These are phyloP conservation scores for Scaptomyza hsui DNA, from an alignment of 1,140 invertebrate species.

Conservation along the genomic window DNA sequence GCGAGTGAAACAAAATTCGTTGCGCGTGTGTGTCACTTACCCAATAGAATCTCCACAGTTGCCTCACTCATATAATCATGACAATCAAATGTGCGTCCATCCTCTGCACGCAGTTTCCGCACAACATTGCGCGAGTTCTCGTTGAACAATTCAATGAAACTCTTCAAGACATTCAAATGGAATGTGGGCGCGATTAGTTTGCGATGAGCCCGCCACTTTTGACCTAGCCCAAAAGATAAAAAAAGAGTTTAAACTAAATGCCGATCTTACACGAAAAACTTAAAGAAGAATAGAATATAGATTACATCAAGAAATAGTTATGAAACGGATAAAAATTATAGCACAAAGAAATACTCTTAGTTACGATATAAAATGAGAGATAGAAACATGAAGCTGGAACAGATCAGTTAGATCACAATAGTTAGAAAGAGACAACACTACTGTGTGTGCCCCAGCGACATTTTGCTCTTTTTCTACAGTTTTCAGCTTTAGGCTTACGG, in stretches of 20 bases:
- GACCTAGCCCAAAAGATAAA: slow-evolving; percentile 85
- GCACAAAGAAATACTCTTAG: too few relatives aligned
- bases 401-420: too few relatives aligned
- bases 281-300: too few relatives aligned
- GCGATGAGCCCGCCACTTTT: slow-evolving; percentile 91
- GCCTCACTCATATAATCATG: slow-evolving; percentile 94
- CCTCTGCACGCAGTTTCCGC: slow-evolving; percentile 87
- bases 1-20: slow-evolving; percentile 30
- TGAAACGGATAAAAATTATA: too few relatives aligned
- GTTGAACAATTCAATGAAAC: slow-evolving; percentile 92
- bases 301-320: too few relatives aligned
- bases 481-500: neutral
- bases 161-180: slow-evolving; percentile 92
- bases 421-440: slow-evolving; percentile 11
- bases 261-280: too few relatives aligned
- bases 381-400: too few relatives aligned
- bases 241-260: too few relatives aligned
- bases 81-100: slow-evolving; percentile 88
- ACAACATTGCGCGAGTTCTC: slow-evolving; percentile 90
- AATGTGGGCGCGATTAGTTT: slow-evolving; percentile 93
- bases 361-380: too few relatives aligned
- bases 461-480: neutral
- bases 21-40: slow-evolving; percentile 84
- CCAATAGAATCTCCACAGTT: slow-evolving; percentile 91
- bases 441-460: neutral